Base-by-base conservation (phyloP, 2,113 vertebrate species). In the Ceratotherium simum region DNA sequence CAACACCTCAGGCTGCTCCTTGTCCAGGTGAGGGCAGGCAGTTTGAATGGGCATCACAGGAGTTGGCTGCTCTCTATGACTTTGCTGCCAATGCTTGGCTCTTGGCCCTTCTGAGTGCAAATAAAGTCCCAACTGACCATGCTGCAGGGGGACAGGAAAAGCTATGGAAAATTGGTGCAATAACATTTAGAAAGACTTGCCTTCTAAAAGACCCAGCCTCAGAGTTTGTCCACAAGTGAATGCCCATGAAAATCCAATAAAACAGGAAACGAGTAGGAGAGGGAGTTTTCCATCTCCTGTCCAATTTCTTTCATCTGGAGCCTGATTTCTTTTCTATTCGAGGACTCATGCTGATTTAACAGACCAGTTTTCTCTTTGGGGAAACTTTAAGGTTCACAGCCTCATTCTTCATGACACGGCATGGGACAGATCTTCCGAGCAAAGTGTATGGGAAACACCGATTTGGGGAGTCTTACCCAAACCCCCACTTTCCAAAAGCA, bases 261-360 rank as follows among this genome's bases (percentile, higher is more conserved):
- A 85, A 89, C 23, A 58, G 20, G 51, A 92, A 94, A 54, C 17
- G 64, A 70, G 83, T 20, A 39, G n/a, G 10, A 94, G 31, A 84
- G 23, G 4, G 13, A 42, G 13, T 65, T 79, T 96, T 87, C 31
- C 11, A 51, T 14, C 4, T 80, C 18, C 39, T 94, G 42, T 16
- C 70, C 79, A 39, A 23, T 39, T 91, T 90, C 48, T 79, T 97
- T 90, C 51, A 70, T 64, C 29, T 36, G 72, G 48, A 72, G 46
- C 51, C 60, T 87, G 75, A 92, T 83, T 51, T 87, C n/a, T 92
- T 95, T 90, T 73, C 56, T 73, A 39, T 46, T 64, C 12, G 12
- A 80, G 16, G 23, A 86, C 39, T 85, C 1, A 0, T 25, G 46
- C 46, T 81, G 21, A 92, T 60, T 33, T 56, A 54, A 80, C 39